Evolutionary conservation across 2,113 vertebrate species (phyloP).

Genomic region (Papio anubis): DNA sequence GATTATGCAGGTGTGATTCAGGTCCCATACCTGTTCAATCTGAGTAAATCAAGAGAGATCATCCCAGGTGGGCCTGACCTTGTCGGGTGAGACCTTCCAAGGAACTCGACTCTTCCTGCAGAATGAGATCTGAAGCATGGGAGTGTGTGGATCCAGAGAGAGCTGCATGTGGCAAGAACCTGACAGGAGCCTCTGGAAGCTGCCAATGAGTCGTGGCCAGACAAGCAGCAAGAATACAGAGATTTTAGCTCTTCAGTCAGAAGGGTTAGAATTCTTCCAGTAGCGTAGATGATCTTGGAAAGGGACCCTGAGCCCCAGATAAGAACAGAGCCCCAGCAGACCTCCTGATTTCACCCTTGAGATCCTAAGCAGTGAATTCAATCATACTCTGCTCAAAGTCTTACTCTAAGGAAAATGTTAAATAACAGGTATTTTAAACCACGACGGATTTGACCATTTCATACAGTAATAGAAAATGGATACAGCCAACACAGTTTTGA

Average conservation of each 20-base stretch:
- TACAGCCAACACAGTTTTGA: not conserved
- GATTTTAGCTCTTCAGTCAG: not conserved
- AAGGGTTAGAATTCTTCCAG: not conserved
- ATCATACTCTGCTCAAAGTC: not conserved
- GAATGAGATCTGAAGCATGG: not conserved
- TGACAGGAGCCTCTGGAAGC: accelerated
- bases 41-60: not conserved
- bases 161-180: not conserved
- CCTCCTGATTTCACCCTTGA: not conserved
- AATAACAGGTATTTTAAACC: not conserved
- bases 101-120: not conserved
- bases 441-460: not conserved
- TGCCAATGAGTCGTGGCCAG: not conserved
- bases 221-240: not conserved
- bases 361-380: not conserved
- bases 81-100: not conserved
- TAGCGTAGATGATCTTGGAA: not conserved
- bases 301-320: not conserved
- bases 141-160: too few species aligned
- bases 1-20: not conserved
- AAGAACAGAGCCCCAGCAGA: not conserved
- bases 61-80: not conserved
- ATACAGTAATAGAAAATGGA: not conserved
- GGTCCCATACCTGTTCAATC: not conserved
- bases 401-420: not conserved